Evolutionary conservation across 2,797 vertebrate species (phyloP), one percentile per base, ranked within the genome.

Genomic region (Pelodytes ibericus): DNA sequence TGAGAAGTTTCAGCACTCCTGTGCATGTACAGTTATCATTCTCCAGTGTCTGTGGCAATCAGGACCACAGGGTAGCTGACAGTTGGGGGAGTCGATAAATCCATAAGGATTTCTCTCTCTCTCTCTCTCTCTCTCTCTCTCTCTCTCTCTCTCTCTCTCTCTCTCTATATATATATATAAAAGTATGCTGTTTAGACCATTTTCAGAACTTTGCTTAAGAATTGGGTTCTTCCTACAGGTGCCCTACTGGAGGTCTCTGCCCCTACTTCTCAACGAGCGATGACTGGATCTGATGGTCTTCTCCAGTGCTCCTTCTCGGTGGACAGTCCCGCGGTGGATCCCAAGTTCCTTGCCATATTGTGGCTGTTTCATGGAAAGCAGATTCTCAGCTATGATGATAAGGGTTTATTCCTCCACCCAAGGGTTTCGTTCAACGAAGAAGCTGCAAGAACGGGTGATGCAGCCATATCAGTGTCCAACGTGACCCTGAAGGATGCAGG

Each of bases 241-340:
- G 58, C 71, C 18, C 24, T 29, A 3, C 65, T 79, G 30, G n/a
- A 63, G 18, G 8, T 79, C 56, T 22, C 13, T 5, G 57, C 59
- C 33, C 33, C 64, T 3, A 26, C 64, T 6, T 0, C 58, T 11
- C 64, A 62, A 58, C 7, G 0, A 2, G 57, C 31, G 3, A 22
- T 39, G 18, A 20, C 30, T 22, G 71, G 71, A 36, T 58, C 58
- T 15, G 11, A 56, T 10, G 71, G 44, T 10, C 5, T 70, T 29
- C 65, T 79, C 30, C 29, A 33, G 2, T 79, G 77, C 63, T 44
- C 57, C 49, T 74, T 74, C 65, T 33, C 33, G 5, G 20, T 63
- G 20, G 49, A 16, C 10, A 10, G 49, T 11, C 1, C 1, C 5
- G 10, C 33, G 1, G 24, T 70, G 18, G 56, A 63, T 31, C 47